Percentiles rank a stretch among this genome's conserved stretches.
Evolutionary conservation across 2,113 vertebrate genomes (phyloP).

Genomic region (Tychaedon coryphoeus): DNA sequence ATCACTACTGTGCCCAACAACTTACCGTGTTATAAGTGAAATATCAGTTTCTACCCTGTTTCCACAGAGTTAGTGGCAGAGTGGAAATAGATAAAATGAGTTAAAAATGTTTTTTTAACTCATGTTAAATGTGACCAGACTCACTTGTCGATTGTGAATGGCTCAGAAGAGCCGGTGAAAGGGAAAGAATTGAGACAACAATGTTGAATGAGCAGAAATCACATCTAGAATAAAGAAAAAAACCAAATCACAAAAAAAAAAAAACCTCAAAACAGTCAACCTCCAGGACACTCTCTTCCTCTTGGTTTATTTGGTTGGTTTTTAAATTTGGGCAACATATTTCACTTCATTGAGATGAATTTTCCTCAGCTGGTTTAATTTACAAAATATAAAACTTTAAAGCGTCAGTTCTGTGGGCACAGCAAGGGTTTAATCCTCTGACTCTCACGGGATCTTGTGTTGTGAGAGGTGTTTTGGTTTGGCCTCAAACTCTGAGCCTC

Average conservation of each 20-base stretch:
- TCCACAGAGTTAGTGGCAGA: too few species aligned
- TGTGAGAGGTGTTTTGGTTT: not conserved
- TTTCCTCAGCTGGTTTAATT: not conserved
- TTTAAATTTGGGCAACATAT: not conserved
- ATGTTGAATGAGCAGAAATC: not conserved
- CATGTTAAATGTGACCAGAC: too few species aligned
- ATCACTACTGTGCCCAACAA: not conserved
- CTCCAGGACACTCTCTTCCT: not conserved
- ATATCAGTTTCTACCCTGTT: not conserved
- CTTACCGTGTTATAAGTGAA: rapidly evolving
- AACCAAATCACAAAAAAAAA: not conserved
- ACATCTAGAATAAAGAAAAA: not conserved
- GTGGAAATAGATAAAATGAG: not conserved
- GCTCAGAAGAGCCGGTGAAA: not conserved
- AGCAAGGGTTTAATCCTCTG: not conserved
- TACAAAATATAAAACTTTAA: not conserved
- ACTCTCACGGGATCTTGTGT: rapidly evolving
- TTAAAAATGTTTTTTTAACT: not conserved
- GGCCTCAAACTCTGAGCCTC: not conserved
- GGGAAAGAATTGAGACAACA: not conserved
- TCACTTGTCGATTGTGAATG: not conserved
- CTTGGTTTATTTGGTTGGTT: not conserved
- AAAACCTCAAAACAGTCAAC: not conserved
- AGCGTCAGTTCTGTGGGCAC: not conserved
- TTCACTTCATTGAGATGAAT: not conserved